phyloP scores from a whole-genome alignment of 2,888 invertebrate genomes.

The Acanthopleura granulata region DNA sequence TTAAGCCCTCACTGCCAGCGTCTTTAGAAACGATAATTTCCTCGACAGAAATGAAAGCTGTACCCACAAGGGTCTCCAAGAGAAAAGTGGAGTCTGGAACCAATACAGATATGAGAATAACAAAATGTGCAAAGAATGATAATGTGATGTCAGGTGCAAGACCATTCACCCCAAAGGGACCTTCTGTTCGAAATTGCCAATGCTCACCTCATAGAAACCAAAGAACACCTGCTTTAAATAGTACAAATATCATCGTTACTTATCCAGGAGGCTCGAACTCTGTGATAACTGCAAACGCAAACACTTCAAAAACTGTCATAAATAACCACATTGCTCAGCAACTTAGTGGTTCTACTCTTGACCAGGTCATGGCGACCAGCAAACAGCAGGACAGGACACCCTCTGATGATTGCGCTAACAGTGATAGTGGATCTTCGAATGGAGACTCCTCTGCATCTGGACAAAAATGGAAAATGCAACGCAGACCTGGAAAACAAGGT shows the following conservation, averaged over 20 bases:
- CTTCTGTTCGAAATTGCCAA: background rate
- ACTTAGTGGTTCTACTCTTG: background rate
- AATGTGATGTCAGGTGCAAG: background rate
- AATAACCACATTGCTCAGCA: background rate
- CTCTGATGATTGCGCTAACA: background rate
- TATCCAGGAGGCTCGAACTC: background rate
- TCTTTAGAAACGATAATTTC: background rate
- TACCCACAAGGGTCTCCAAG: background rate
- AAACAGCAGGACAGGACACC: background rate
- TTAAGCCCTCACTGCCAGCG: background rate
- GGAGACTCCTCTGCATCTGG: background rate
- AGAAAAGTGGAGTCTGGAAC: background rate
- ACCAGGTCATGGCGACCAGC: background rate
- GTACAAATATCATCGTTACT: background rate
- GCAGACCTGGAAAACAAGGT: slow-evolving; percentile 22
- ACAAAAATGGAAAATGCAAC: slow-evolving; percentile 32
- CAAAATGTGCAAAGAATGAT: background rate
- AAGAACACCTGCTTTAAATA: background rate
- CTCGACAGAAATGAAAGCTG: background rate
- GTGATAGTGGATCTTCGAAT: slow-evolving; percentile 16
- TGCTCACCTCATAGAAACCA: background rate
- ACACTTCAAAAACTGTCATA: background rate
- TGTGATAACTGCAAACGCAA: background rate
- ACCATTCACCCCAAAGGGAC: background rate
- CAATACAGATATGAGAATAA: background rate